Evolutionary conservation across 2,797 vertebrate genomes (phyloP).

Genomic region (Micromesistius poutassou): DNA sequence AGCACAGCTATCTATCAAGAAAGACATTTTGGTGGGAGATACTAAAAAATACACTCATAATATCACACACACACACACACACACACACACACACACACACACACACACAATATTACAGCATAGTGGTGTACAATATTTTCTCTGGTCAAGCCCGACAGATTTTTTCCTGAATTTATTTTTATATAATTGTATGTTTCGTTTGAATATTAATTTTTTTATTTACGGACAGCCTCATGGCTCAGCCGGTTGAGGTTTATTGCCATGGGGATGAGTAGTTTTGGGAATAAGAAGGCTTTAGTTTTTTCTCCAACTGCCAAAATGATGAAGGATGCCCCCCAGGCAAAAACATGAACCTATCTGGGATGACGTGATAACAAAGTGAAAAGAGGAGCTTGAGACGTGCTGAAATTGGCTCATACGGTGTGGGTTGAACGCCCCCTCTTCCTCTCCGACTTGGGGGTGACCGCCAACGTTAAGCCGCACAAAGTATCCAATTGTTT

Average conservation of each 20-base stretch:
- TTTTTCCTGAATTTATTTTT: background rate
- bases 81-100: background rate
- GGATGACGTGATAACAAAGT: constrained; percentile 10
- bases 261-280: background rate
- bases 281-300: background rate
- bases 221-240: constrained; percentile 9
- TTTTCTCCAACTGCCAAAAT: constrained; percentile 12
- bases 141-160: background rate
- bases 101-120: background rate
- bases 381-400: constrained; percentile 2
- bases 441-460: background rate
- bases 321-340: background rate
- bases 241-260: constrained; percentile 13
- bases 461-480: background rate
- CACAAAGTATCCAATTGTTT: background rate
- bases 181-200: background rate
- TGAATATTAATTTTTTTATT: background rate
- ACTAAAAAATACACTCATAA: background rate
- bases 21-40: no score
- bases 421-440: background rate
- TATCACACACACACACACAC: background rate
- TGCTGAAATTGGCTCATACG: background rate
- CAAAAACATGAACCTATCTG: background rate
- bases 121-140: background rate
- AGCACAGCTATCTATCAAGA: background rate